These are phyloP conservation scores for Micronycteris hirsuta DNA, from an alignment of 2,113 vertebrate species.

Conservation along the genomic window DNA sequence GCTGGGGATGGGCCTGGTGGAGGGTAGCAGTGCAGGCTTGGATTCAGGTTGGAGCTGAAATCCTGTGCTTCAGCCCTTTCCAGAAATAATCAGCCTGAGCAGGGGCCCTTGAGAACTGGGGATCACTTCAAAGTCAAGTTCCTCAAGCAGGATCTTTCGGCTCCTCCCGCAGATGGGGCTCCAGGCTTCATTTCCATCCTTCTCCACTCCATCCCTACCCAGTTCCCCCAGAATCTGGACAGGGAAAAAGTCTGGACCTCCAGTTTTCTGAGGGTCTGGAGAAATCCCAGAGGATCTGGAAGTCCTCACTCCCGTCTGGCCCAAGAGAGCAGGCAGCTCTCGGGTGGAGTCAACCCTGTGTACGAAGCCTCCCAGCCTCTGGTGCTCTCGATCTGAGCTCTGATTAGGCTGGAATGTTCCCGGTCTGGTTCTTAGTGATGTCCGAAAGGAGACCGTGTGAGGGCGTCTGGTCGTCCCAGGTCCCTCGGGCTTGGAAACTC, in stretches of 20 bases:
- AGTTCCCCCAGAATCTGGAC: neutral
- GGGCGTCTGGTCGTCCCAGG: neutral
- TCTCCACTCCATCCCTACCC: neutral
- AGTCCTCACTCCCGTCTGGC: too few relatives aligned
- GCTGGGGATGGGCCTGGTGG: neutral
- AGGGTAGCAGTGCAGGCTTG: neutral
- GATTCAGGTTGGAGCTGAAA: neutral
- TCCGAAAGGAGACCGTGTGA: neutral
- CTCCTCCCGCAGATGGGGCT: neutral
- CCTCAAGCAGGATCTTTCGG: neutral
- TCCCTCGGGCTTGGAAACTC: conserved; percentile 2
- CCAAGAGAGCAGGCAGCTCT: neutral
- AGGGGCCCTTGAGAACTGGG: neutral
- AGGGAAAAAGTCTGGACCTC: neutral
- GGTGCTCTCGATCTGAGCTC: neutral
- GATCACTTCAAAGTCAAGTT: neutral
- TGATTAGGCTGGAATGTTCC: conserved; percentile 65
- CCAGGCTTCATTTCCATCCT: neutral
- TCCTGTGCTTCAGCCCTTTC: neutral
- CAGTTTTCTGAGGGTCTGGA: neutral
- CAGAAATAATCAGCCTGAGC: neutral
- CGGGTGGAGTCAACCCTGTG: neutral
- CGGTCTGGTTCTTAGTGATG: neutral
- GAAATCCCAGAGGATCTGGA: neutral
- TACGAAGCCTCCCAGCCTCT: neutral